Evolutionary conservation across 2,113 vertebrate genomes (phyloP).

Genomic region (Oryzias melastigma): DNA sequence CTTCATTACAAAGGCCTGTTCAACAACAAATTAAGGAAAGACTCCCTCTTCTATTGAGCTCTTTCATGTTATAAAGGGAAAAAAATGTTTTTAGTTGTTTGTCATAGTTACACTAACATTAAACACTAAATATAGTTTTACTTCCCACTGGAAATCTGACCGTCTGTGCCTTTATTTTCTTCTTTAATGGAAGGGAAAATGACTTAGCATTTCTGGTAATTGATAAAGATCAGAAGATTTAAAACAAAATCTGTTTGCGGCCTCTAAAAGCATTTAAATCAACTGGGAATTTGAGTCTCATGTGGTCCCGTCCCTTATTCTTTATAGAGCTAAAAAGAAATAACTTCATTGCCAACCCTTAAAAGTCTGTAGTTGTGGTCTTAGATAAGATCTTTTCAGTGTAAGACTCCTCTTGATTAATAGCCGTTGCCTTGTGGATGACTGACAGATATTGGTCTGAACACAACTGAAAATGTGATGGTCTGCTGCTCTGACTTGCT

Average conservation of each 20-base stretch:
- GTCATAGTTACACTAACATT: no score
- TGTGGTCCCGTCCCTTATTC: not conserved
- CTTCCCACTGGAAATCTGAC: not conserved
- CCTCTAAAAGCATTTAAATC: not conserved
- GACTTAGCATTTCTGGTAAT: no score
- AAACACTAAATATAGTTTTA: not conserved
- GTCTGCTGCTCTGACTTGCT: constrained; percentile 59
- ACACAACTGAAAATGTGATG: constrained; percentile 66
- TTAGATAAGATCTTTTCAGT: constrained; percentile 49
- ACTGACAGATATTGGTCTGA: constrained; percentile 55
- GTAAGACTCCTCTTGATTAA: constrained; percentile 49
- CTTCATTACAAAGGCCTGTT: no score
- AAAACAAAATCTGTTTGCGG: not conserved
- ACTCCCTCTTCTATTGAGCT: no score
- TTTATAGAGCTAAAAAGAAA: not conserved
- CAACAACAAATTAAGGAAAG: no score
- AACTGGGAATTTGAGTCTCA: not conserved
- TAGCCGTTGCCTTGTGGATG: constrained; percentile 43
- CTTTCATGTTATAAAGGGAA: no score
- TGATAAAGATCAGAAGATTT: no score
- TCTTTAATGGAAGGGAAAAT: not conserved
- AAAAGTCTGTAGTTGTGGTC: constrained; percentile 14
- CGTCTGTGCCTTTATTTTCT: not conserved
- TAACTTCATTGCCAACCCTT: constrained; percentile 1
- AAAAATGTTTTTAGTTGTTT: no score